These are phyloP conservation scores for Elgaria multicarinata DNA, from an alignment of 2,113 vertebrate species.

Conservation along the genomic window DNA sequence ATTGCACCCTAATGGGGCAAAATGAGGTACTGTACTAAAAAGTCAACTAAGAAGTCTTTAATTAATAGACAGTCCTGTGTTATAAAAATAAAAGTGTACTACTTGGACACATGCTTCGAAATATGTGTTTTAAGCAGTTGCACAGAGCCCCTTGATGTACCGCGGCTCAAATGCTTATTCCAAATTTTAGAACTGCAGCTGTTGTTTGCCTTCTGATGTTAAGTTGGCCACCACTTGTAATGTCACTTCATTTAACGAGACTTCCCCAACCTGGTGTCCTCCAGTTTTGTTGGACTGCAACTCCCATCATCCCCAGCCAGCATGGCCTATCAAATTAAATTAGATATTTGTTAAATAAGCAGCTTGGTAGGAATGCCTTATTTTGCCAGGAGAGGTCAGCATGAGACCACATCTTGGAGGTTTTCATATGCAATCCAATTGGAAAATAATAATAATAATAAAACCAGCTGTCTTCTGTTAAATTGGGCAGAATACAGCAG, in stretches of 20 bases:
- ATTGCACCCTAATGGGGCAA: background rate
- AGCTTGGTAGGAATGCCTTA: background rate
- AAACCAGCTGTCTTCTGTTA: background rate
- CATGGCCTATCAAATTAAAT: too few relatives aligned
- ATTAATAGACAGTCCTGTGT: background rate
- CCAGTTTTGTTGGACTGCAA: background rate
- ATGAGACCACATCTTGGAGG: background rate
- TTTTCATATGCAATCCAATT: background rate
- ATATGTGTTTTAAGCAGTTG: background rate
- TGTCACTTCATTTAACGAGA: background rate
- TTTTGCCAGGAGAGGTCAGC: conserved; percentile 27
- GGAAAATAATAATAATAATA: background rate
- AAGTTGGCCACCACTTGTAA: background rate
- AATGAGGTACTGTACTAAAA: background rate
- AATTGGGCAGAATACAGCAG: background rate
- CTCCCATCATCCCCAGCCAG: background rate
- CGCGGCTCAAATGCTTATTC: background rate
- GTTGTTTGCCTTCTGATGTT: background rate
- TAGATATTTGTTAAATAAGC: background rate
- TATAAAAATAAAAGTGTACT: background rate
- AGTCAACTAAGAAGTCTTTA: background rate
- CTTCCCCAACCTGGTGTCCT: background rate
- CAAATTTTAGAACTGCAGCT: background rate
- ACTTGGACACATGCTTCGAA: background rate
- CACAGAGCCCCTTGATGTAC: background rate